Evolutionary conservation across 2,113 vertebrate genomes (phyloP).

Genomic region (Cranoglanis bouderius): DNA sequence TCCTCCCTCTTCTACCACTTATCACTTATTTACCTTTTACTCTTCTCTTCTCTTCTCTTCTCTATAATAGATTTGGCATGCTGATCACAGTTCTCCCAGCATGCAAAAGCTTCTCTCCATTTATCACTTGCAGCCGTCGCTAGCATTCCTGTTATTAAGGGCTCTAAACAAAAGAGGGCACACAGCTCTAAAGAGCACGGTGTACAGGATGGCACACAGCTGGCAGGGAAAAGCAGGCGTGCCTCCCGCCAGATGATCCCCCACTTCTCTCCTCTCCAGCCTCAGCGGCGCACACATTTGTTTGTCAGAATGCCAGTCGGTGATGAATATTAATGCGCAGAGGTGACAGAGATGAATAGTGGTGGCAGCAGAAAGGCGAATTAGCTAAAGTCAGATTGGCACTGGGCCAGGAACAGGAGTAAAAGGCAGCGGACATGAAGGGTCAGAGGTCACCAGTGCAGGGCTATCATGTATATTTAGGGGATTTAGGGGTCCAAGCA

Average conservation of each 20-base stretch:
- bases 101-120: neutral
- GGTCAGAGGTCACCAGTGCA: constrained; percentile 62
- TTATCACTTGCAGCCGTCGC: constrained; percentile 42
- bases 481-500: neutral
- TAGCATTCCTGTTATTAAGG: constrained; percentile 38
- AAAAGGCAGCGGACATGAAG: constrained; percentile 69
- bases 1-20: neutral
- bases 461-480: constrained; percentile 15
- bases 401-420: constrained; percentile 73
- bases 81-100: constrained; percentile 10
- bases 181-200: constrained; percentile 13
- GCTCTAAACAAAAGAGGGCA: constrained; percentile 32
- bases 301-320: constrained; percentile 75
- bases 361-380: constrained; percentile 74
- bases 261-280: constrained; percentile 19
- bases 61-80: neutral
- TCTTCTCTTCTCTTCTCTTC: neutral
- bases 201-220: constrained; percentile 29
- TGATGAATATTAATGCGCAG: constrained; percentile 87
- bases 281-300: constrained; percentile 23
- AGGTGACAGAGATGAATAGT: constrained; percentile 81
- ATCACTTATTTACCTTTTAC: neutral
- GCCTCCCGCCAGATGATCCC: constrained; percentile 12
- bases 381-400: constrained; percentile 73
- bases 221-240: constrained; percentile 13